Percentiles rank a stretch among this genome's conserved stretches.
Evolutionary conservation across 1,140 invertebrate species (phyloP).

Genomic region (Scaptodrosophila lebanonensis): DNA sequence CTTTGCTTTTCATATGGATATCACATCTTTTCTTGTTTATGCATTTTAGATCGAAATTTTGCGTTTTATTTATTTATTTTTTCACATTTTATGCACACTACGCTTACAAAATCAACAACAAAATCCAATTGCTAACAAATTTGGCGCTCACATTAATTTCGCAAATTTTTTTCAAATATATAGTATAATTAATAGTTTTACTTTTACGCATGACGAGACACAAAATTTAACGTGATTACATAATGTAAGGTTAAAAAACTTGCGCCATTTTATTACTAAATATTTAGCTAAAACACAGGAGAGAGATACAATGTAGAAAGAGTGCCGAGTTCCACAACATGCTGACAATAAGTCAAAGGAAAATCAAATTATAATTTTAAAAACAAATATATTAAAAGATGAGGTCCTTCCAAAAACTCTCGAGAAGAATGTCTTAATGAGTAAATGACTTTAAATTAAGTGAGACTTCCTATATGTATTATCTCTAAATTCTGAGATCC

Average conservation of each 20-base stretch:
- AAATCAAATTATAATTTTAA: no score
- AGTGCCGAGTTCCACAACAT: constrained; percentile 49
- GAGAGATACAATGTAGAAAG: constrained; percentile 43
- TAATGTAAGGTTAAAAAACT: constrained; percentile 17
- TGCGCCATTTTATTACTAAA: no score
- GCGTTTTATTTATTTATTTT: constrained; percentile 74
- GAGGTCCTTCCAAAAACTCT: no score
- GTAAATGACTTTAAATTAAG: no score
- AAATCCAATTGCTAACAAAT: constrained; percentile 48
- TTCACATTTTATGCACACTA: constrained; percentile 73
- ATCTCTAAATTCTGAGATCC: no score
- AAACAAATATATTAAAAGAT: no score
- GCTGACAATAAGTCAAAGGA: constrained; percentile 37
- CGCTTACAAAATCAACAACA: constrained; percentile 55
- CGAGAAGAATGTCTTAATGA: no score
- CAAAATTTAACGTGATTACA: constrained; percentile 52
- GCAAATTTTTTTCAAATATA: constrained; percentile 57
- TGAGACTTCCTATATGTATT: no score
- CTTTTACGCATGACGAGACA: constrained; percentile 43
- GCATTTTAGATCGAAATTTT: constrained; percentile 68
- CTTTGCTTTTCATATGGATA: constrained; percentile 46
- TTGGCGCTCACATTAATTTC: constrained; percentile 56
- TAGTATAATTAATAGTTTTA: no score
- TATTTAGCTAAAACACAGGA: no score
- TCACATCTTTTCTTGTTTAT: constrained; percentile 49